Percentiles rank a stretch among this genome's conserved stretches.
Conservation (phyloP, 2,888 invertebrate species). For the Dusona sp. region DNA sequence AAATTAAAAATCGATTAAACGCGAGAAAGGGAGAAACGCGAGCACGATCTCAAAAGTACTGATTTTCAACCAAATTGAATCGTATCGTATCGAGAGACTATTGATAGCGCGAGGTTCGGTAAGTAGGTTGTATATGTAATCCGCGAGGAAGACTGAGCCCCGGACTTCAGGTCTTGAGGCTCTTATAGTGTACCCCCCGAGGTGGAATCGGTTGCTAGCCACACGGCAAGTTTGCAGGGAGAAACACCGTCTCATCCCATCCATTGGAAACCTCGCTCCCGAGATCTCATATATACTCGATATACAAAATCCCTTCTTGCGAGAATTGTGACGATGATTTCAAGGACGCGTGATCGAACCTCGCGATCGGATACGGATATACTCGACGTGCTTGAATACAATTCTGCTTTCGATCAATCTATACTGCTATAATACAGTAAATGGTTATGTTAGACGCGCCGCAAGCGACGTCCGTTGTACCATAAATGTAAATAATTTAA, state of each 20-base stretch:
- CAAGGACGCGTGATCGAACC: conserved; percentile 62
- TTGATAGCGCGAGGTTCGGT: background rate
- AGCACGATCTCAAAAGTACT: background rate
- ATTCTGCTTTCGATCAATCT: background rate
- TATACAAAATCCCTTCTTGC: conserved; percentile 59
- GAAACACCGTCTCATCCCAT: conserved; percentile 51
- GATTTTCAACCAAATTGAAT: background rate
- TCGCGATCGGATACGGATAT: conserved; percentile 25
- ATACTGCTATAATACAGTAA: background rate
- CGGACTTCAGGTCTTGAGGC: conserved; percentile 44
- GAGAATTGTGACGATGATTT: background rate
- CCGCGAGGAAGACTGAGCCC: conserved; percentile 56
- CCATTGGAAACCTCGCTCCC: conserved; percentile 36
- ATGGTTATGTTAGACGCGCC: background rate
- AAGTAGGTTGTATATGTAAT: conserved; percentile 19
- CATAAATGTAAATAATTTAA: conserved; percentile 24
- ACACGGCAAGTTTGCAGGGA: conserved; percentile 31
- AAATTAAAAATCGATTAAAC: conserved; percentile 9
- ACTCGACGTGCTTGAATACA: background rate
- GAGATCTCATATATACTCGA: conserved; percentile 15
- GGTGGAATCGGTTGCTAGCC: conserved; percentile 61
- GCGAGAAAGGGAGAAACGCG: background rate
- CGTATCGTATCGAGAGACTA: background rate
- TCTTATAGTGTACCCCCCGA: conserved; percentile 58
- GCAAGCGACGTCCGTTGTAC: background rate